Base-by-base conservation (phyloP, 2,113 vertebrate genomes). In the Apeltes quadracus region DNA sequence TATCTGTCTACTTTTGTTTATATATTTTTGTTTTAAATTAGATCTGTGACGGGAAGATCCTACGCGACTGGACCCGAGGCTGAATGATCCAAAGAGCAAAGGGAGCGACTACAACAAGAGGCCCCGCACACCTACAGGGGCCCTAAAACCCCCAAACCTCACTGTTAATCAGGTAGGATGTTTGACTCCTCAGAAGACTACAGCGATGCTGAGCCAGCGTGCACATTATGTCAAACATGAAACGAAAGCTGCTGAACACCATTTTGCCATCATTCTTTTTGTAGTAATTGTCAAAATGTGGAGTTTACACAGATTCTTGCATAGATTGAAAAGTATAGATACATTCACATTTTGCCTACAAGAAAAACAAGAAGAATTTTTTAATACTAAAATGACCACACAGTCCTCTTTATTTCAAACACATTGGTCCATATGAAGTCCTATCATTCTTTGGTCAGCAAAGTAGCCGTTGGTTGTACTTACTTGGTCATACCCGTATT, bases 111-210 rank as follows among this genome's bases (percentile, higher is more conserved):
- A 22, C 29, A 55, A 23, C 12, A 68, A 10, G 56, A 61, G 55
- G 36, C 51, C 43, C 18, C 38, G n/a, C n/a, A 6, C 25, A 27
- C 20, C 48, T 22, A 11, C 27, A 48, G 29, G 54, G 9, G 53
- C 39, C 71, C 22, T 51, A 56, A 29, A 50, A 16, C 15, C 22
- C 50, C 50, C 48, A 29, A 38, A 14, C 29, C 10, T 39, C 64
- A 68, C 51, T 29, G 51, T 54, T 62, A 46, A 44, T 23, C 13
- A 27, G 61, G 46, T 25, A 11, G 32, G 62, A 36, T 65, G 16
- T 46, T 25, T 70, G 32, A 58, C 58, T 25, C 41, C 14, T 44
- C 7, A 27, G 14, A 22, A 3, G 16, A 29, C n/a, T 8, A 16
- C 38, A 12, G 23, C 27, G 32, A 61, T 18, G 8, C 29, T 50